Evolutionary conservation across 1,140 invertebrate species (phyloP).

Genomic region (Physella acuta): DNA sequence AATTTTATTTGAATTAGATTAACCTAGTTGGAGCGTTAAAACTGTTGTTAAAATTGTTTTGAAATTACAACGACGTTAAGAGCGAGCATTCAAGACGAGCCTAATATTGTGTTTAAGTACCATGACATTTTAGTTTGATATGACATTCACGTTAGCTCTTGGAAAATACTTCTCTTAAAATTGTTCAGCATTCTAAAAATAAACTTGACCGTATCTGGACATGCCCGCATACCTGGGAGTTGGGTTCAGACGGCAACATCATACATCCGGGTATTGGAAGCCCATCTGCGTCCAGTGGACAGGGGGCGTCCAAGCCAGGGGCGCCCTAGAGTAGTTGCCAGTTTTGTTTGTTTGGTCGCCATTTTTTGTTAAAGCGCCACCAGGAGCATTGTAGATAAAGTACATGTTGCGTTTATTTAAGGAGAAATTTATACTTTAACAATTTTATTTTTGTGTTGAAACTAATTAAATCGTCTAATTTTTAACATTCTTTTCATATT

Average conservation of each 20-base stretch:
- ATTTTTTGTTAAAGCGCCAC: too few species aligned
- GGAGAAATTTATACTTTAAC: too few species aligned
- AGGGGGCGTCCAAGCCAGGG: constrained; percentile 93
- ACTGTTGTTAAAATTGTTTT: neutral
- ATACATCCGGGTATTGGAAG: constrained; percentile 91
- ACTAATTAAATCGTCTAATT: too few species aligned
- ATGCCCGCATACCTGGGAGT: neutral
- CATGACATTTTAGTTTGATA: neutral
- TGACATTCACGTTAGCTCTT: neutral
- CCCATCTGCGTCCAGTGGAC: constrained; percentile 89
- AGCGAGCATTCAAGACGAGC: neutral
- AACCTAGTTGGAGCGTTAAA: neutral
- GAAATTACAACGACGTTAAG: neutral
- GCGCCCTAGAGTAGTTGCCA: too few species aligned
- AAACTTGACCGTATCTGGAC: neutral
- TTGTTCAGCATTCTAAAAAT: neutral
- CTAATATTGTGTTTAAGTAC: neutral
- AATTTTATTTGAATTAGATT: too few species aligned
- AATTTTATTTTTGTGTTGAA: too few species aligned
- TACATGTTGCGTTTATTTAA: too few species aligned
- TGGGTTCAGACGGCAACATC: neutral
- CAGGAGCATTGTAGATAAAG: too few species aligned
- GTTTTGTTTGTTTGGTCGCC: too few species aligned
- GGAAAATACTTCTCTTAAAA: neutral
- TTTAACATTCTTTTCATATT: too few species aligned